These are phyloP conservation scores for Lymantria monacha DNA, from an alignment of 2,888 invertebrate species.

Conservation along the genomic window DNA sequence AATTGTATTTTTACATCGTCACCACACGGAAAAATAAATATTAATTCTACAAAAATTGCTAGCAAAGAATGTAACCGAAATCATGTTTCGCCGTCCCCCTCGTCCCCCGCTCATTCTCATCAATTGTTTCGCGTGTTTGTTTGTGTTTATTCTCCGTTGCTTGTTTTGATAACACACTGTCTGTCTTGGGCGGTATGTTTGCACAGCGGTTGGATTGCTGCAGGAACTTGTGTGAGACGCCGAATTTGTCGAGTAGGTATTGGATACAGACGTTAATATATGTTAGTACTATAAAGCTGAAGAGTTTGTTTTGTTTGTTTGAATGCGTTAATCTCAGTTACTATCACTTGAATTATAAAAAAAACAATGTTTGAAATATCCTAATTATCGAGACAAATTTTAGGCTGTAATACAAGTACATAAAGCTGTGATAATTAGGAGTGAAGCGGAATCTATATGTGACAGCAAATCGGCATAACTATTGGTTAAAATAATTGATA, in stretches of 20 bases:
- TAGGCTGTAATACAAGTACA: too few species aligned
- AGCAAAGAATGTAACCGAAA: not conserved
- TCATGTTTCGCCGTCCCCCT: slow-evolving; percentile 23
- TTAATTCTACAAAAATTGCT: too few species aligned
- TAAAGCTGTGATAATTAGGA: too few species aligned
- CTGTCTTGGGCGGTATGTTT: slow-evolving; percentile 77
- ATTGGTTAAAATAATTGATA: too few species aligned
- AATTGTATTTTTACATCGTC: too few species aligned
- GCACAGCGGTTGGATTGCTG: slow-evolving; percentile 62
- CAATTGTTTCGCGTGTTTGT: slow-evolving; percentile 77
- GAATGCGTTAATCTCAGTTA: not conserved
- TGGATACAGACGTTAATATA: slow-evolving; percentile 17
- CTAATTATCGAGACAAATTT: too few species aligned
- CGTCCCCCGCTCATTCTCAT: slow-evolving; percentile 57
- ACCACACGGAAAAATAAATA: too few species aligned
- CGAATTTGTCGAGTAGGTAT: slow-evolving; percentile 41
- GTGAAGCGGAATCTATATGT: too few species aligned
- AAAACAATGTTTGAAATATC: too few species aligned
- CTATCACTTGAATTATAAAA: not conserved
- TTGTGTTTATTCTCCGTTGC: slow-evolving; percentile 74
- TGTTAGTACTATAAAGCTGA: slow-evolving; percentile 14
- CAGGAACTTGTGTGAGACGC: slow-evolving; percentile 47
- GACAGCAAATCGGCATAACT: too few species aligned
- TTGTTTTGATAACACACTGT: slow-evolving; percentile 79
- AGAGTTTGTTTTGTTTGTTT: not conserved